Conservation (phyloP, 2,797 vertebrate genomes). For the Phrynocephalus forsythii region DNA sequence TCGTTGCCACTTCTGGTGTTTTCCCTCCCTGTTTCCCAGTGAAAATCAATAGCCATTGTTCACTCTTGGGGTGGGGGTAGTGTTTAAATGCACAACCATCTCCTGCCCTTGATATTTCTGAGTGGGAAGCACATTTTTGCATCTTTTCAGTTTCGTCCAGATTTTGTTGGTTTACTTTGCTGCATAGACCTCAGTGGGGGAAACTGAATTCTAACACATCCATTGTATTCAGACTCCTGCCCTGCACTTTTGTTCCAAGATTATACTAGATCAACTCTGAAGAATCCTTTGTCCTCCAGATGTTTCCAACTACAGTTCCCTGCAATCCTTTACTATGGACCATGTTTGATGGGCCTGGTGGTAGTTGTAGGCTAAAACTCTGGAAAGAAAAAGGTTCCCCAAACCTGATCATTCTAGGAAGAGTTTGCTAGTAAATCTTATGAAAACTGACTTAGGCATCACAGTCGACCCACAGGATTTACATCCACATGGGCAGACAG, state of each 20-base stretch:
- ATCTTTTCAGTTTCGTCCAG: neutral
- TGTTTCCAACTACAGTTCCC: neutral
- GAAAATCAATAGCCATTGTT: neutral
- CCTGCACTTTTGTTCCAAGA: neutral
- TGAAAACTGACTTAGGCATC: neutral
- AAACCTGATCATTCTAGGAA: neutral
- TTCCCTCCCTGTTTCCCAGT: neutral
- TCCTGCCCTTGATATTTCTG: neutral
- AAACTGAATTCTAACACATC: neutral
- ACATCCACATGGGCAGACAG: neutral
- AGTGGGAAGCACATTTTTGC: neutral
- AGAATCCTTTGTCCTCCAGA: neutral
- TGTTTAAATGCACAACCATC: neutral
- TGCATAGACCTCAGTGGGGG: neutral
- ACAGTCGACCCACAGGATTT: neutral
- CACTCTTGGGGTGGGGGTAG: neutral
- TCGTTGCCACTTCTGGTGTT: neutral
- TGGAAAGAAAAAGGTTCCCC: neutral
- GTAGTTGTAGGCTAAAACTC: neutral
- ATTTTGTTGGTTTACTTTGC: neutral
- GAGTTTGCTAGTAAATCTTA: neutral
- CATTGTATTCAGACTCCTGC: neutral
- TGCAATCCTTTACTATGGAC: neutral
- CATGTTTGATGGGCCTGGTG: neutral
- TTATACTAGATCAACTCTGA: neutral